A percentile compares a stretch with the other conserved stretches of the same genome.
phyloP scores from a whole-genome alignment of 2,113 vertebrate species.

The Lates calcarifer region DNA sequence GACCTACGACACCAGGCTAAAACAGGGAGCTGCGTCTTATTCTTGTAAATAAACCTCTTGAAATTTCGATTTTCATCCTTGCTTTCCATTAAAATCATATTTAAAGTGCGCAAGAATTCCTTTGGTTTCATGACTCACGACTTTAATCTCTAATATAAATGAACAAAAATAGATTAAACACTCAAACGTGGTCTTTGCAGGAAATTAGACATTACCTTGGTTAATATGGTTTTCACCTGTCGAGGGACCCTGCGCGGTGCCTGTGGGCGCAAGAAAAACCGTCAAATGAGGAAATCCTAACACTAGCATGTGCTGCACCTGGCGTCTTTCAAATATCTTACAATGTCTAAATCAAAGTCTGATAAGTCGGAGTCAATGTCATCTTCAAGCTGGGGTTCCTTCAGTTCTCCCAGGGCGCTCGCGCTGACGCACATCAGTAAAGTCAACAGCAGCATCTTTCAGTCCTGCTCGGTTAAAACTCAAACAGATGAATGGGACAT shows the following conservation, averaged over 20 bases:
- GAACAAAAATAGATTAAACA: background rate
- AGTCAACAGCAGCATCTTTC: conserved; percentile 60
- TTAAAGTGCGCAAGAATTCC: background rate
- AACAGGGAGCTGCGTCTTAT: fast-evolving
- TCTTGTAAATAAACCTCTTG: background rate
- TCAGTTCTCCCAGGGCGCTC: conserved; percentile 35
- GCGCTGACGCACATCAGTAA: conserved; percentile 43
- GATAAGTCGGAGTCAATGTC: conserved; percentile 44
- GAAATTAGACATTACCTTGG: conserved; percentile 69
- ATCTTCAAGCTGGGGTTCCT: conserved; percentile 53
- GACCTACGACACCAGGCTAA: background rate
- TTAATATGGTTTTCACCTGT: conserved; percentile 76
- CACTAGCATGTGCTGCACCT: background rate
- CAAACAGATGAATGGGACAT: conserved; percentile 42
- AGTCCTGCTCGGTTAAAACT: conserved; percentile 16
- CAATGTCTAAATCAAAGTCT: conserved; percentile 74
- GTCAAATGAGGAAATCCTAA: background rate
- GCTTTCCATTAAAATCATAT: background rate
- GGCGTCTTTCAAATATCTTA: conserved; percentile 47
- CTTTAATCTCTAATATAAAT: background rate
- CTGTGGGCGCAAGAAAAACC: conserved; percentile 59
- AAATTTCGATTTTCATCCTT: background rate
- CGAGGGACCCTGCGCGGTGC: conserved; percentile 78
- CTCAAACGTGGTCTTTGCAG: background rate
- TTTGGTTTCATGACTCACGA: background rate